Evolutionary conservation across 1,140 invertebrate species (phyloP), one percentile per base, ranked within the genome.

Genomic region (Rhagoletis zephyria): DNA sequence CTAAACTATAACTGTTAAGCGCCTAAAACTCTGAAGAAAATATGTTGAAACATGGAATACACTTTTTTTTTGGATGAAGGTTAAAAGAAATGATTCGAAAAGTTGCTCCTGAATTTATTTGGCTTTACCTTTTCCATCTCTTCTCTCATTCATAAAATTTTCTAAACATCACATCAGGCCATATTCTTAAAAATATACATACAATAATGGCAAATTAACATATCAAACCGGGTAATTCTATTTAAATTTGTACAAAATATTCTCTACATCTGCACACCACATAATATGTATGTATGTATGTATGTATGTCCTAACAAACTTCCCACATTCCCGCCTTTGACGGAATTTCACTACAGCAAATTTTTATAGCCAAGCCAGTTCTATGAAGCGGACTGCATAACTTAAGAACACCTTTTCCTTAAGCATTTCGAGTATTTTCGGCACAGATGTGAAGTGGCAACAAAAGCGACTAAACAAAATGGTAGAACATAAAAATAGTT

Each of bases 381-480:
- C 14, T 81, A 10, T 59, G 74, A 56, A 81, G n/a, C 6, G 74
- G 45, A 30, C 30, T 30, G 30, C 30, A 1, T 30, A 30, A 30
- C 30, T 81, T 81, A 56, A 56, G n/a, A 81, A 81, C 74, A 56
- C 74, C 48, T 81, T 81, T 81, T 19, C 48, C 5, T 14, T 81
- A 56, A 48, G 74, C 42, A 81, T 81, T 81, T 59, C 48, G 16
- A 81, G 19, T 81, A 81, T 56, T 81, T 30, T 19, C 45, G 48
- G 48, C 74, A 9, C 48, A 81, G n/a, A 81, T 56, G 42, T 81
- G 45, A 56, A 63, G n/a, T 63, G 16, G n/a, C 14, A 19, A 56
- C 2, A 77, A 45, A 77, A n/a, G 70, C 48, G 45, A 16, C 48
- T 81, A 30, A 74, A 74, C 42, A 48, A 74, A 74, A 74, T 16